Evolutionary conservation across 2,888 invertebrate genomes (phyloP).

Genomic region (Apodemia hepburni): DNA sequence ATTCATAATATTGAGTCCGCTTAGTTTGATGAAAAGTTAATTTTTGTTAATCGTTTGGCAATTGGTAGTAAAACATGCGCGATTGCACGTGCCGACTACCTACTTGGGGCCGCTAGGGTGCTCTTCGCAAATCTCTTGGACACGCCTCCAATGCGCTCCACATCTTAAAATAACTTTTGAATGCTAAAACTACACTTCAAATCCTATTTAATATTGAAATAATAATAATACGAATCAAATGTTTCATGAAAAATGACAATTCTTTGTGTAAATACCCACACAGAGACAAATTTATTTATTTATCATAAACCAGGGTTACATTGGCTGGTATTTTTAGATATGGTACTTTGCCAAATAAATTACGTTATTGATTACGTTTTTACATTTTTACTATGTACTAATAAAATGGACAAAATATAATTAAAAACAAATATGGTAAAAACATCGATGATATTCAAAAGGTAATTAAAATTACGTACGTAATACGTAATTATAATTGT

Average conservation of each 20-base stretch:
- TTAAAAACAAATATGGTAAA: no score
- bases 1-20: not conserved
- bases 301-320: no score
- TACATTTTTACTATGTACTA: no score
- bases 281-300: conserved; percentile 28
- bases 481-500: no score
- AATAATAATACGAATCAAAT: not conserved
- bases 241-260: conserved; percentile 5
- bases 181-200: conserved; percentile 17
- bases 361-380: no score
- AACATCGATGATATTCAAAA: no score
- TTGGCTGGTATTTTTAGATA: no score
- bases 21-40: conserved; percentile 24
- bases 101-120: conserved; percentile 70
- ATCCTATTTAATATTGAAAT: not conserved
- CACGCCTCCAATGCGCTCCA: conserved; percentile 54
- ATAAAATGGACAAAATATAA: no score
- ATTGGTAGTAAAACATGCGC: conserved; percentile 39
- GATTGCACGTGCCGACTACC: conserved; percentile 43
- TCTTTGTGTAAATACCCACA: conserved; percentile 31
- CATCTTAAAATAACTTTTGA: conserved; percentile 27
- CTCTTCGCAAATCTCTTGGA: conserved; percentile 37
- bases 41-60: conserved; percentile 37
- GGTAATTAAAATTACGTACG: no score
- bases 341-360: no score